These are phyloP conservation scores for Ametastegia equiseti DNA, from an alignment of 2,888 invertebrate species.

Conservation along the genomic window DNA sequence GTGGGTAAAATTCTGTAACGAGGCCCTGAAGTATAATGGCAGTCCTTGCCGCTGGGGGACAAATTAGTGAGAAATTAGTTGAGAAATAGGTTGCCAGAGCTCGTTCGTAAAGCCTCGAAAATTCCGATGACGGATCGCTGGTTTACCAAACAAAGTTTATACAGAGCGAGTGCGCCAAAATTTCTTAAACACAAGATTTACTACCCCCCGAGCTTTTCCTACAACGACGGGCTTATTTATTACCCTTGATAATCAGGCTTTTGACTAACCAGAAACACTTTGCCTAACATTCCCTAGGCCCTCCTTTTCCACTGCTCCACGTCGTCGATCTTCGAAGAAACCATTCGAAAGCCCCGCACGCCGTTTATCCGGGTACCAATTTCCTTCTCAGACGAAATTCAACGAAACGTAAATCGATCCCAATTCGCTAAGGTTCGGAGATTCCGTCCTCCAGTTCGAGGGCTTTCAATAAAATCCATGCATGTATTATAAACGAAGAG, in stretches of 20 bases:
- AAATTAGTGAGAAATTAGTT: background rate
- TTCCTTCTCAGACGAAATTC: constrained; percentile 35
- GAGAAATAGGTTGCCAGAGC: background rate
- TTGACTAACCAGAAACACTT: constrained; percentile 12
- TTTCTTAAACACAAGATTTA: background rate
- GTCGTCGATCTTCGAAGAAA: constrained; percentile 11
- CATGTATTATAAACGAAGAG: too few species aligned
- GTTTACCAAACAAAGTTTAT: background rate
- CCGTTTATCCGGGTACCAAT: constrained; percentile 21
- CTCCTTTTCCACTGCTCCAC: background rate
- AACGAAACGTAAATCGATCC: constrained; percentile 29
- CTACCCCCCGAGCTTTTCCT: background rate
- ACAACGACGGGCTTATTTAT: background rate
- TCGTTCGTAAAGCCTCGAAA: background rate
- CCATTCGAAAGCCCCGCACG: background rate
- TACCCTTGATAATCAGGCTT: constrained; percentile 6
- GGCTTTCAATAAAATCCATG: constrained; percentile 7
- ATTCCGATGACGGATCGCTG: background rate
- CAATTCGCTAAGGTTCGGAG: background rate
- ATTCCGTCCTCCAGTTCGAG: background rate
- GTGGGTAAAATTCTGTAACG: background rate
- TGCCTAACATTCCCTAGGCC: background rate
- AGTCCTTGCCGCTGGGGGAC: background rate
- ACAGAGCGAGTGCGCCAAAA: background rate
- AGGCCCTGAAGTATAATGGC: background rate